phyloP scores from a whole-genome alignment of 2,797 vertebrate genomes.

The Alfaro cultratus region DNA sequence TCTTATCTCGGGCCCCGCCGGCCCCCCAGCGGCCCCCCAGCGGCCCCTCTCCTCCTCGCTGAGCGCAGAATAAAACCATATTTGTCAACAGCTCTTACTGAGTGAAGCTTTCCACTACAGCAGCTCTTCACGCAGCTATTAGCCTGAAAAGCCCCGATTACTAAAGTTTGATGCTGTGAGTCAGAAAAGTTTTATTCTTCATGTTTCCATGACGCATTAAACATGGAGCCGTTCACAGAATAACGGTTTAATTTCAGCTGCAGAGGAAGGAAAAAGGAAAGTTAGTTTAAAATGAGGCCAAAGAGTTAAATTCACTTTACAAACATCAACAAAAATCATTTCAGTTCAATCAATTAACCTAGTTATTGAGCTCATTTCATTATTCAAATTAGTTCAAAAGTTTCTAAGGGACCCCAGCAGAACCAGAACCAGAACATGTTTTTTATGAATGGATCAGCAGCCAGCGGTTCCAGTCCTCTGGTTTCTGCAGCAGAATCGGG shows the following conservation, averaged over 20 bases:
- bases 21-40: not conserved
- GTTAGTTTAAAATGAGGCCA: too few species aligned
- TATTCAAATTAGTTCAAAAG: too few species aligned
- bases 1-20: conserved; percentile 14
- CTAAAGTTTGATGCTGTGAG: conserved; percentile 32
- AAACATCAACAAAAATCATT: too few species aligned
- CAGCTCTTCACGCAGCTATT: conserved; percentile 56
- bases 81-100: conserved; percentile 72
- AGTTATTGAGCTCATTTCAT: too few species aligned
- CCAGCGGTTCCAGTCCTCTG: conserved; percentile 34
- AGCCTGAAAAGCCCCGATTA: conserved; percentile 56
- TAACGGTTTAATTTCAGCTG: not conserved
- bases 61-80: conserved; percentile 61
- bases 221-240: conserved; percentile 40
- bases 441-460: not conserved
- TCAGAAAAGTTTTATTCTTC: conserved; percentile 27
- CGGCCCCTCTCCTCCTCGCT: conserved; percentile 26
- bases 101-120: conserved; percentile 36
- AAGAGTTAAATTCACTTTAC: too few species aligned
- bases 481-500: conserved; percentile 51
- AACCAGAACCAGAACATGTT: too few species aligned
- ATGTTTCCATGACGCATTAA: conserved; percentile 38
- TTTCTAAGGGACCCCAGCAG: too few species aligned
- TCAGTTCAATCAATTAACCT: too few species aligned
- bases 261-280: too few species aligned